Base-by-base conservation (phyloP, 1,140 invertebrate genomes). In the Temnothorax curvispinosus region DNA sequence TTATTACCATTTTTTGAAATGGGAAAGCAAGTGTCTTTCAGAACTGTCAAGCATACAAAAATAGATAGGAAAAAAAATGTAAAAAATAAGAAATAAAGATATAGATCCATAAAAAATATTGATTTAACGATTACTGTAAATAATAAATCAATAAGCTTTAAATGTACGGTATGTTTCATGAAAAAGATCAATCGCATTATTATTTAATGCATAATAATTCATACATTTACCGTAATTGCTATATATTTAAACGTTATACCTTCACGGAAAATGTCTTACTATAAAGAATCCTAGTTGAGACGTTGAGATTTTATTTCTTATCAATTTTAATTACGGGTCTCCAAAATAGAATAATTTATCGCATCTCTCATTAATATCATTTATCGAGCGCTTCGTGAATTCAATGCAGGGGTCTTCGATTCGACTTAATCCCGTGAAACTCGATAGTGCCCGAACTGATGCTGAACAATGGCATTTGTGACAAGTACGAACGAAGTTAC, bases 401-500 rank as follows among this genome's bases (percentile, higher is more conserved):
- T 65, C 58, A 6, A 60, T n/a, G 27, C 27, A 1, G 8, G 27
- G 15, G 21, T 54, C 47, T 72, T 72, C 35, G 15, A 47, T 62
- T 60, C 27, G 21, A 35, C n/a, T 13, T 18, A 44, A 76, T 47
- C 38, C 38, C 21, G 27, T 9, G 11, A n/a, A 56, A 44, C 32
- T 56, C 47, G 78, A 77, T 44, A 38, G 50, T 15, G 4, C 32
- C 18, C 11, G 47, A 80, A 52, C 27, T 71, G 54, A 71, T 56
- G 8, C 6, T 11, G 69, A 21, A 75, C 47, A 27, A 11, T 84
- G 8, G 41, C 41, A 32, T 50, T 35, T 50, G 41, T 60, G 64
- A 81, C 77, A 54, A 81, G n/a, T 56, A 38, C 67, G 41, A 35
- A 44, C 54, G 52, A 21, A 58, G 67, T 9, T 47, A 35, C 56